Evolutionary conservation across 2,797 vertebrate species (phyloP), one percentile per base, ranked within the genome.

Genomic region (Molossus alvarezi): DNA sequence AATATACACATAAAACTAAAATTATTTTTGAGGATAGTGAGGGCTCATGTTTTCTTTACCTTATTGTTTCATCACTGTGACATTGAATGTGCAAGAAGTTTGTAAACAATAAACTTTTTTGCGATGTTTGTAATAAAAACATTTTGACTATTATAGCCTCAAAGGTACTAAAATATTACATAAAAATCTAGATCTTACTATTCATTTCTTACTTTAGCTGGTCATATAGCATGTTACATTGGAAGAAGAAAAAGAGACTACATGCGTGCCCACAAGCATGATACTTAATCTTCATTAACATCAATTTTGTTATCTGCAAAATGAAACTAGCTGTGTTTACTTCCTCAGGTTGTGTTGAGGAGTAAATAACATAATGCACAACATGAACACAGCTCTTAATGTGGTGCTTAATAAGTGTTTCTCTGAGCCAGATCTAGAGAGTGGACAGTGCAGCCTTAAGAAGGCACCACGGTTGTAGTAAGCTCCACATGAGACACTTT

Each of bases 31-130:
- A 93, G 58, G 6, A 65, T 45, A 1, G 2, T 77, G 33, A 90
- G 3, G 51, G 11, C 9, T 80, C 21, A 2, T 37, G 29, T 65
- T 86, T 92, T 79, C n/a, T 84, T 84, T 83, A 53, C 21, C 23
- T 84, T 80, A 5, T 91, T 95, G 15, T 37, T 2, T 27, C 69
- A 23, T 27, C 55, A 88, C 8, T 88, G 6, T 64, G 25, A 27
- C 71, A 79, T 0, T 93, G 15, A 87, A 57, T 92, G 29, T 77
- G 5, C 5, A 79, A 65, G n/a, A n/a, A 87, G 87, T 93, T 48
- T 94, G 27, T 81, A 92, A 95, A 84, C 15, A 71, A n/a, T 23
- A 11, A 85, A 25, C 13, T 86, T 88, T 7, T 95, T 60, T 87
- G 27, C 21, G 82, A 51, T 75, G 3, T 29, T 91, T 67, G 11